phyloP scores from a whole-genome alignment of 2,797 vertebrate genomes.

The Sebastes oblongus region DNA sequence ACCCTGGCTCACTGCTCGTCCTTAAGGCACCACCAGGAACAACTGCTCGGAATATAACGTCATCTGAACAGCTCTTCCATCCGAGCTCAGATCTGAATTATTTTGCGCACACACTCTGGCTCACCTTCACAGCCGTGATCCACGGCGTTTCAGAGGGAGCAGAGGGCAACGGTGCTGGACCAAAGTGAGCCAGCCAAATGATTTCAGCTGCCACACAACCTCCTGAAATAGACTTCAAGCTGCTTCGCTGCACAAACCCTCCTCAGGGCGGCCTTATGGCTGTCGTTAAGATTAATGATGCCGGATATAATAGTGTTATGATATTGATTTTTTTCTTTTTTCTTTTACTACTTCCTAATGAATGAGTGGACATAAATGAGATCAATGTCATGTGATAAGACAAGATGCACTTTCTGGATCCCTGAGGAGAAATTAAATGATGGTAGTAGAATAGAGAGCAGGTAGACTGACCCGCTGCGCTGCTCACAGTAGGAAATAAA shows the following conservation, averaged over 20 bases:
- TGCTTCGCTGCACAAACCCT: constrained; percentile 20
- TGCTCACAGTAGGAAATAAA: neutral
- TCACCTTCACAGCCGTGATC: constrained; percentile 22
- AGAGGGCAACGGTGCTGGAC: constrained; percentile 10
- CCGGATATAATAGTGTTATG: constrained; percentile 27
- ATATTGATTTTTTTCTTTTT: constrained; percentile 34
- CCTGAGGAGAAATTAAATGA: constrained; percentile 7
- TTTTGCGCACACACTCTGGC: neutral
- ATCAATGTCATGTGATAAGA: constrained; percentile 18
- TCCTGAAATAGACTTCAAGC: constrained; percentile 44
- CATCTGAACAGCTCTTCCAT: neutral
- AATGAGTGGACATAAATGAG: constrained; percentile 32
- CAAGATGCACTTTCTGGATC: constrained; percentile 15
- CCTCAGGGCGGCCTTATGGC: constrained; percentile 22
- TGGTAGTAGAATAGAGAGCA: neutral
- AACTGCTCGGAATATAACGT: neutral
- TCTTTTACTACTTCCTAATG: constrained; percentile 23
- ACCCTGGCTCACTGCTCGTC: neutral
- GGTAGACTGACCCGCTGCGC: neutral
- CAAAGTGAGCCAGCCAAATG: constrained; percentile 6
- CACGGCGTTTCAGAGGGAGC: constrained; percentile 20
- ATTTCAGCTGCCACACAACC: constrained; percentile 18
- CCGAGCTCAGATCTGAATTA: neutral
- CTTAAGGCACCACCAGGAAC: neutral
- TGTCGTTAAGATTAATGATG: constrained; percentile 27